A percentile compares a stretch with the other conserved stretches of the same genome.
phyloP scores from a whole-genome alignment of 2,797 vertebrate species.

The Takifugu ocellatus region DNA sequence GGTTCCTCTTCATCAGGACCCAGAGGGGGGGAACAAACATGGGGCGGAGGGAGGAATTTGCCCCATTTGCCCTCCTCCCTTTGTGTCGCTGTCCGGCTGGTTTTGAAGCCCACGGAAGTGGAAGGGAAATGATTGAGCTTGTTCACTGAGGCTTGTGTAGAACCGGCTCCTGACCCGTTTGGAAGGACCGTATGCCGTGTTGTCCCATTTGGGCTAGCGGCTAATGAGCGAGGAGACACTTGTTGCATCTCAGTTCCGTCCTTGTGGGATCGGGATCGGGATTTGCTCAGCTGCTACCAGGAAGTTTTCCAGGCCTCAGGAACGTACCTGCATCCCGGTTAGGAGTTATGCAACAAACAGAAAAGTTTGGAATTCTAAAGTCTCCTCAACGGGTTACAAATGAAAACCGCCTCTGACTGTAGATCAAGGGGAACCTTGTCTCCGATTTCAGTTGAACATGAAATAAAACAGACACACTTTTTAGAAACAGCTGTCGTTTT shows the following conservation, averaged over 20 bases:
- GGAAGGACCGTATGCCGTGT: conserved; percentile 29
- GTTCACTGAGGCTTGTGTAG: conserved; percentile 76
- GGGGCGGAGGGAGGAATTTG: conserved; percentile 38
- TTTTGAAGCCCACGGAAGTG: conserved; percentile 69
- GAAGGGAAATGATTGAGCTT: conserved; percentile 76
- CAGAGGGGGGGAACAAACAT: conserved; percentile 51
- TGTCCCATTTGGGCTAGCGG: conserved; percentile 26
- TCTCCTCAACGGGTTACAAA: too few species aligned
- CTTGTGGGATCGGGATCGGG: too few species aligned
- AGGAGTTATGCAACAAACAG: too few species aligned
- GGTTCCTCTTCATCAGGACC: conserved; percentile 67
- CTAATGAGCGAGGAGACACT: conserved; percentile 44
- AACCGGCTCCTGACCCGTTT: conserved; percentile 73
- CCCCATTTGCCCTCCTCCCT: conserved; percentile 47
- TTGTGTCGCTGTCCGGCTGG: conserved; percentile 62
- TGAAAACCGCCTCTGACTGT: too few species aligned
- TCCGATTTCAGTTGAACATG: background rate
- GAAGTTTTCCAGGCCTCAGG: too few species aligned
- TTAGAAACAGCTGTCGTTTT: too few species aligned
- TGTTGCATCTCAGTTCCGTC: too few species aligned
- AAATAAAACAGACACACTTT: background rate
- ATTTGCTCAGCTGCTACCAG: too few species aligned
- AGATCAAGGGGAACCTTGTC: too few species aligned
- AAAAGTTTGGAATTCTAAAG: too few species aligned
- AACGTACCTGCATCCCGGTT: background rate